Evolutionary conservation across 2,888 invertebrate genomes (phyloP), one percentile per base, ranked within the genome.

Genomic region (Drosophila phalerata): DNA sequence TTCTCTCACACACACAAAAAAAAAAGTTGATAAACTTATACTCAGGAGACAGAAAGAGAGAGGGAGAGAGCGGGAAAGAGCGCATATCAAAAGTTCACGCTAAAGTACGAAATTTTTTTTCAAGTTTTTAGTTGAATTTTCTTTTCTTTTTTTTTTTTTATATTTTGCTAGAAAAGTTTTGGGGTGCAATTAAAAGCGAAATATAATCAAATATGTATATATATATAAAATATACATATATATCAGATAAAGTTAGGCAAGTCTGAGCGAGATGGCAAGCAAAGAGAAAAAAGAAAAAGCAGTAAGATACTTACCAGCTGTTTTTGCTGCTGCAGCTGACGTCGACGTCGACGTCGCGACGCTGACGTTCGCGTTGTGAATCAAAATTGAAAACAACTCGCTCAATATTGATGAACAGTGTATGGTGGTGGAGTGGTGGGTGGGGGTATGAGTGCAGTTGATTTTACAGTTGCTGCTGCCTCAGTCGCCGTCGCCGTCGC

Each of bases 291-390:
- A 4, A 30, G 22, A 10, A 45, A 22, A 15, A 53, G 11, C 30
- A 45, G n/a, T 11, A 17, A 53, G 64, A 69, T 65, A 77, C 79
- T 79, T 74, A 76, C 75, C 75, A 73, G 63, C 68, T 78, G 67
- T 66, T 64, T 64, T 62, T 53, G 60, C 74, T 73, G 63, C 52
- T 76, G 75, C 78, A 57, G 55, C 34, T 61, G 64, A 74, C 53
- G 65, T 42, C 38, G 37, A 37, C 37, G 34, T 13, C 13, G 34
- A 34, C 34, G 34, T 34, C 34, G 34, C 66, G 48, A 45, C 32
- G 49, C 42, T 25, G 49, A 45, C 37, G 49, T 43, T 32, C 40
- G 49, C 40, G 49, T 25, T 43, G 60, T 69, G 64, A 75, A 53
- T 61, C 53, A 65, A 73, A 73, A 64, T 53, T 64, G 48, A 77